These are phyloP conservation scores for Sardina pilchardus DNA, from an alignment of 2,113 vertebrate species.

Conservation along the genomic window DNA sequence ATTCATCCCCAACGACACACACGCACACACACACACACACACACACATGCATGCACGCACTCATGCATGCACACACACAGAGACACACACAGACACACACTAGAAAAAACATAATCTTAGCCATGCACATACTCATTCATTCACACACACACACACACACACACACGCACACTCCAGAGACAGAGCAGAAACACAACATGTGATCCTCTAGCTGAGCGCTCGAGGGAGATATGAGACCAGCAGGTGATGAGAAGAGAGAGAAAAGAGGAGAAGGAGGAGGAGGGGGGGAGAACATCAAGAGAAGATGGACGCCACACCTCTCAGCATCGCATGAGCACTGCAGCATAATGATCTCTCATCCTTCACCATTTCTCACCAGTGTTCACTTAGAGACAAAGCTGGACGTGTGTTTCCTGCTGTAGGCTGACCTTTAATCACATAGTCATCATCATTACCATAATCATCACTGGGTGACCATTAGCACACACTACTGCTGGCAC, in stretches of 20 bases:
- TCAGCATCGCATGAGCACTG: neutral
- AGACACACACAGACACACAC: neutral
- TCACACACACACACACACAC: neutral
- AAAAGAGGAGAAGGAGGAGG: neutral
- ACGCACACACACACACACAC: neutral
- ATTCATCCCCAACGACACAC: neutral
- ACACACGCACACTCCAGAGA: neutral
- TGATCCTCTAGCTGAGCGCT: neutral
- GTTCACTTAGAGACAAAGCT: neutral
- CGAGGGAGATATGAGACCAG: neutral
- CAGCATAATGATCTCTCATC: neutral
- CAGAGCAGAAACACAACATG: neutral
- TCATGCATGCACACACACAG: neutral
- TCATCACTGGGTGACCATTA: conserved; percentile 53
- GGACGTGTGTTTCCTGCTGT: neutral
- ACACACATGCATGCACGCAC: neutral
- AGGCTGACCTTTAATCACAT: conserved; percentile 55
- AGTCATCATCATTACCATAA: conserved; percentile 61
- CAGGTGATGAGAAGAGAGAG: neutral
- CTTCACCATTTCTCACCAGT: neutral
- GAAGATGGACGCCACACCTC: neutral
- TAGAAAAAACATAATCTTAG: too few species aligned
- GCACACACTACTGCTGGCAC: conserved; percentile 24
- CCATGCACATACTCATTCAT: neutral
- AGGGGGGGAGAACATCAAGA: neutral